Percentiles rank a stretch among this genome's conserved stretches.
Conservation (phyloP, 2,797 vertebrate genomes). For the Adelosebastes latens region DNA sequence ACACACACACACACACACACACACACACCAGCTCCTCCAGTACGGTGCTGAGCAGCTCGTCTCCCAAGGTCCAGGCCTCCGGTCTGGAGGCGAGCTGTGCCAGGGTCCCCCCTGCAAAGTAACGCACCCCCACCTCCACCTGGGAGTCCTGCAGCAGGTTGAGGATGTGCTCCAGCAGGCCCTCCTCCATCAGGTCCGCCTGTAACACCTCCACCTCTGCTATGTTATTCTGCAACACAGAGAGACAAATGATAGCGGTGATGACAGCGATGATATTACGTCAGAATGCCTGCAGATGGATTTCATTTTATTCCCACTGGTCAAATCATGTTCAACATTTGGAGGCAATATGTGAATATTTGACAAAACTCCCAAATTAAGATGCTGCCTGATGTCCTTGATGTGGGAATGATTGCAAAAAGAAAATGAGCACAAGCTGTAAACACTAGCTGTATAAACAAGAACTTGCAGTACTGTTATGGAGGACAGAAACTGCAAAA, state of each 20-base stretch:
- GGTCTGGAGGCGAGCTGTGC: conserved; percentile 91
- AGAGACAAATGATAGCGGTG: background rate
- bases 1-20: conserved; percentile 64
- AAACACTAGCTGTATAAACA: background rate
- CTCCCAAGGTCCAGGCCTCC: conserved; percentile 88
- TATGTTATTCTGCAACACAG: conserved; percentile 89
- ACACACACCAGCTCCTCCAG: conserved; percentile 85
- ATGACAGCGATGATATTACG: background rate
- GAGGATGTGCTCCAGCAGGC: conserved; percentile 92
- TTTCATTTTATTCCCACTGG: background rate
- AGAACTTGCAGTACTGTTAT: background rate
- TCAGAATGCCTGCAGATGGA: background rate
- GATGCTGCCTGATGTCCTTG: background rate
- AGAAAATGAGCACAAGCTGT: background rate
- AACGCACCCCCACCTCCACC: conserved; percentile 88
- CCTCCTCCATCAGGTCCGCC: conserved; percentile 90
- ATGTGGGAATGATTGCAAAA: background rate
- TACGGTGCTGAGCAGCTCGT: conserved; percentile 82
- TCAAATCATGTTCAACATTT: background rate
- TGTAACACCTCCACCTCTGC: conserved; percentile 94
- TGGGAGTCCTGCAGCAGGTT: conserved; percentile 86
- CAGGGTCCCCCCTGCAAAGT: conserved; percentile 94
- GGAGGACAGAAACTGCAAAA: too few relatives aligned
- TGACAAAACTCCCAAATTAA: background rate
- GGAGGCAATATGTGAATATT: background rate